These are phyloP conservation scores for Hiodon tergisus DNA, from an alignment of 2,113 vertebrate genomes.

Conservation along the genomic window DNA sequence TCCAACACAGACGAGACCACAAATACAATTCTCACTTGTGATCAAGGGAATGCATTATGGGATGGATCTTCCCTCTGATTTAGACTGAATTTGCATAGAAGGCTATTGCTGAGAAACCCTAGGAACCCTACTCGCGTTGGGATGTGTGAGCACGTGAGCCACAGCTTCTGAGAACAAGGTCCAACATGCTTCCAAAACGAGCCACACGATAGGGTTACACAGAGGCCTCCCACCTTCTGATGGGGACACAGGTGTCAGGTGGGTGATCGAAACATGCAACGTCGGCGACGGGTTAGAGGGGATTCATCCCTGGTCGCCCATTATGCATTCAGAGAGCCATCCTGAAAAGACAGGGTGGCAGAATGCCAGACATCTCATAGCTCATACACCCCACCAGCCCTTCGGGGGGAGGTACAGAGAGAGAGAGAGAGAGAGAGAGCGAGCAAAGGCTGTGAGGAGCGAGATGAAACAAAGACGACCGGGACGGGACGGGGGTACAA, in stretches of 20 bases:
- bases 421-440: neutral
- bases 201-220: too few species aligned
- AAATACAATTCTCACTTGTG: too few species aligned
- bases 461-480: neutral
- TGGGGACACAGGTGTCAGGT: neutral
- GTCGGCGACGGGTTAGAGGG: neutral
- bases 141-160: too few species aligned
- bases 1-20: too few species aligned
- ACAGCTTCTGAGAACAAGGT: too few species aligned
- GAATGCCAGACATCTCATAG: conserved; percentile 43
- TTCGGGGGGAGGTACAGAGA: conserved; percentile 14
- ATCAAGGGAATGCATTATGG: too few species aligned
- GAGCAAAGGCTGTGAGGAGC: neutral
- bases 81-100: too few species aligned
- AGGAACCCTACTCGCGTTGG: too few species aligned
- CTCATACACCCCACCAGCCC: conserved; percentile 29
- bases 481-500: neutral
- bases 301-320: neutral
- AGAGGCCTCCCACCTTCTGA: too few species aligned
- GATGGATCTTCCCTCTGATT: too few species aligned
- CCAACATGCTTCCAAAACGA: too few species aligned
- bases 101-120: too few species aligned
- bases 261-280: neutral
- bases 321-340: conserved; percentile 10
- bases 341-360: conserved; percentile 50